Percentiles rank a stretch among this genome's conserved stretches.
Evolutionary conservation across 1,140 invertebrate species (phyloP).

Genomic region (Heliconius eleuchia): DNA sequence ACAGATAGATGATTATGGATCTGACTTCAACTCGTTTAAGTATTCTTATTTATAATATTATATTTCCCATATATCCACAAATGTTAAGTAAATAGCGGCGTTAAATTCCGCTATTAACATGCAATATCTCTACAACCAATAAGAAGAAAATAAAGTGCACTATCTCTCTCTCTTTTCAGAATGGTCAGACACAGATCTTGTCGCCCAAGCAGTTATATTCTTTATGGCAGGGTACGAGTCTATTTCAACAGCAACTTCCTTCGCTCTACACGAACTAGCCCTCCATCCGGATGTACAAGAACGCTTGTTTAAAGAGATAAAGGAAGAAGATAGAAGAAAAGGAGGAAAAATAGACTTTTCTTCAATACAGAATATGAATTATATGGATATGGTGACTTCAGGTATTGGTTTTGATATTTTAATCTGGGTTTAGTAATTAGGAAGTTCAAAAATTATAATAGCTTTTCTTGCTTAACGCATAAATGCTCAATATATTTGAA

Average conservation of each 20-base stretch:
- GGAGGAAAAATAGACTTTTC: constrained; percentile 53
- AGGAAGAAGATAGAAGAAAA: constrained; percentile 45
- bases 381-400: constrained; percentile 66
- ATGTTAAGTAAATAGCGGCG: too few species aligned
- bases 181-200: constrained; percentile 61
- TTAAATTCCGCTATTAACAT: too few species aligned
- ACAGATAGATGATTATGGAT: too few species aligned
- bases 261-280: constrained; percentile 82
- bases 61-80: too few species aligned
- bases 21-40: too few species aligned
- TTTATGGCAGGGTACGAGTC: constrained; percentile 85
- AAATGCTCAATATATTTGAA: too few species aligned
- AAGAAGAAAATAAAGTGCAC: too few species aligned
- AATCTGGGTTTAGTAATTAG: too few species aligned
- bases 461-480: too few species aligned
- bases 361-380: constrained; percentile 53
- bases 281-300: constrained; percentile 83
- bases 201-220: constrained; percentile 56
- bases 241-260: constrained; percentile 82
- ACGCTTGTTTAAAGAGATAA: constrained; percentile 55
- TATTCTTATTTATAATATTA: too few species aligned
- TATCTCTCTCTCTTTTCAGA: constrained; percentile 19
- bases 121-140: too few species aligned
- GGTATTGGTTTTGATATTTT: constrained; percentile 38
- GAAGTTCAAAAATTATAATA: too few species aligned